These are phyloP conservation scores for Griposia aprilina DNA, from an alignment of 2,888 invertebrate species.

Conservation along the genomic window DNA sequence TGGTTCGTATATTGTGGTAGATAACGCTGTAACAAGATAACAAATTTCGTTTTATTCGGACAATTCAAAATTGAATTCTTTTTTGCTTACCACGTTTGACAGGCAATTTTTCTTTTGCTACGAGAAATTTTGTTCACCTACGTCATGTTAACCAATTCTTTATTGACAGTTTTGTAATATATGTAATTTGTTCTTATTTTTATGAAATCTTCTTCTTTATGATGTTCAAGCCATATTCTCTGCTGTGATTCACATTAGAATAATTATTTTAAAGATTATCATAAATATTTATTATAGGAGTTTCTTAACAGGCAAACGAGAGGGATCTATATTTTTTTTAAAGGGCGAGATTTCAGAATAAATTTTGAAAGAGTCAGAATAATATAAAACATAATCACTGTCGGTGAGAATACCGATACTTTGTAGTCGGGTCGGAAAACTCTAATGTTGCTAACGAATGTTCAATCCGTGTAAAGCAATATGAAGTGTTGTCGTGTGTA, in stretches of 20 bases:
- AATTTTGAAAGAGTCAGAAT: no score
- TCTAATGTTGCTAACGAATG: no score
- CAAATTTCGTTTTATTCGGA: conserved; percentile 34
- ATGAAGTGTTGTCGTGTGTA: no score
- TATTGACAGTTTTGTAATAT: conserved; percentile 42
- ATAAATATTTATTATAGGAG: no score
- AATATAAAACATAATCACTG: no score
- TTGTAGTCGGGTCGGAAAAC: no score
- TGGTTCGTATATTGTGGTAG: neutral
- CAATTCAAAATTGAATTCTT: conserved; percentile 45
- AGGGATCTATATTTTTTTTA: no score
- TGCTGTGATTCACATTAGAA: neutral
- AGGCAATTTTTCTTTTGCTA: conserved; percentile 36
- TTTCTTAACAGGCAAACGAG: no score
- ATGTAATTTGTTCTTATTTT: conserved; percentile 29
- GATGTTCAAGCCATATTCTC: neutral
- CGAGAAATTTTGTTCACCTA: conserved; percentile 46
- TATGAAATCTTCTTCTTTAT: conserved; percentile 7
- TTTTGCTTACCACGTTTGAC: conserved; percentile 41
- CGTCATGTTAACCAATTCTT: conserved; percentile 38
- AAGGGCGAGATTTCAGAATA: no score
- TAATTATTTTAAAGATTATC: neutral
- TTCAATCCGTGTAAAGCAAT: no score
- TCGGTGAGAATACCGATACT: no score
- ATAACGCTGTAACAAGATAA: conserved; percentile 23